Evolutionary conservation across 2,797 vertebrate genomes (phyloP).

Genomic region (Aotus griseimembra): DNA sequence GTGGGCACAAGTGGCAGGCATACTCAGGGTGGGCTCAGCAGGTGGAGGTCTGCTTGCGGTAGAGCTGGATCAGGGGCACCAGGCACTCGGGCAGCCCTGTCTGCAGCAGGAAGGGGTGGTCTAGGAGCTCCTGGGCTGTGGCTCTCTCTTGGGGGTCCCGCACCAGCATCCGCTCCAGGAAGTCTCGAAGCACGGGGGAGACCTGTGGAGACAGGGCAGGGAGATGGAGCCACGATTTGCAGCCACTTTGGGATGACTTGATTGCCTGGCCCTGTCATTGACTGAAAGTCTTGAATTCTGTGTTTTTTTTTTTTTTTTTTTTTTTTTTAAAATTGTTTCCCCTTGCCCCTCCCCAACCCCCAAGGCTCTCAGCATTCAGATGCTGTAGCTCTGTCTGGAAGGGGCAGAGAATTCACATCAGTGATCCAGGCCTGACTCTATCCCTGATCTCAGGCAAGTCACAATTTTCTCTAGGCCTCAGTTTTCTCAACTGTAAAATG

Average conservation of each 20-base stretch:
- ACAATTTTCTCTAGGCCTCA: background rate
- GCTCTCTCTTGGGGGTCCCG: conserved; percentile 95
- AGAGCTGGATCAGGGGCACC: conserved; percentile 96
- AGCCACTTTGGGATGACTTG: background rate
- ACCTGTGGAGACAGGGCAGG: conserved; percentile 84
- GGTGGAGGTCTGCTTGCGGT: conserved; percentile 96
- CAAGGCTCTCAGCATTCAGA: background rate
- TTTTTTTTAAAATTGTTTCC: background rate
- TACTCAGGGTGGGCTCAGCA: conserved; percentile 88
- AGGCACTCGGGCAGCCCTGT: conserved; percentile 97
- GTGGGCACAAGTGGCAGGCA: conserved; percentile 64
- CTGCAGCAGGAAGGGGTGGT: conserved; percentile 98
- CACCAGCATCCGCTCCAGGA: conserved; percentile 96
- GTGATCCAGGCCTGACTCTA: background rate
- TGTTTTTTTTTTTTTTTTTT: background rate
- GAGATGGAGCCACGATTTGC: background rate
- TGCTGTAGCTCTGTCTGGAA: background rate
- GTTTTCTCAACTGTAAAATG: conserved; percentile 27
- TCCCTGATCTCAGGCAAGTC: background rate
- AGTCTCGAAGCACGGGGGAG: conserved; percentile 96
- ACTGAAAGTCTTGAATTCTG: background rate
- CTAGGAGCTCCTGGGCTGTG: conserved; percentile 95
- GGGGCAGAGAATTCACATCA: background rate
- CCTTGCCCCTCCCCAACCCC: background rate
- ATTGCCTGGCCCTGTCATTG: background rate